phyloP scores from a whole-genome alignment of 2,113 vertebrate species.

The Paramisgurnus dabryanus region DNA sequence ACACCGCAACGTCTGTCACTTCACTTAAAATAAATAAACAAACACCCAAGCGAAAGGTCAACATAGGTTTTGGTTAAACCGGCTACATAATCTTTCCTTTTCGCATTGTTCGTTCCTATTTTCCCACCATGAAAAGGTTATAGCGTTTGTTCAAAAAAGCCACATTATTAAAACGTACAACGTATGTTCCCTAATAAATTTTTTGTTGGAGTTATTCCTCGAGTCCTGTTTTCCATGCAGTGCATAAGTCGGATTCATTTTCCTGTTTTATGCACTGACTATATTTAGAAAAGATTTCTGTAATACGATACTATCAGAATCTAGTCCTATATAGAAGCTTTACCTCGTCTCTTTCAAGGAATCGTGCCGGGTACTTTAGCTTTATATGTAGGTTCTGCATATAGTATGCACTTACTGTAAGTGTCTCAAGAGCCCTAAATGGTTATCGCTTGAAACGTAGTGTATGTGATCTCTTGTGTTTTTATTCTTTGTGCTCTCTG shows the following conservation, averaged over 20 bases:
- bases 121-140: conserved; percentile 25
- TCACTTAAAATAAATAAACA: conserved; percentile 73
- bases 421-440: background rate
- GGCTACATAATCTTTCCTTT: conserved; percentile 51
- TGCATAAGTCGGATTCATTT: background rate
- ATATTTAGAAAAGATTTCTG: conserved; percentile 14
- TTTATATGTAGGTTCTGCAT: background rate
- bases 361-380: background rate
- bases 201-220: conserved; percentile 17
- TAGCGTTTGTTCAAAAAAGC: conserved; percentile 30
- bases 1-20: conserved; percentile 71
- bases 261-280: conserved; percentile 2
- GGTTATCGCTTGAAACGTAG: background rate
- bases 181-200: conserved; percentile 30
- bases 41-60: conserved; percentile 76
- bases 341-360: background rate
- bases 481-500: too few species aligned
- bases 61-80: conserved; percentile 63
- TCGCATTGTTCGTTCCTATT: conserved; percentile 51
- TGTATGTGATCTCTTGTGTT: too few species aligned
- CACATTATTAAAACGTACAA: conserved; percentile 26
- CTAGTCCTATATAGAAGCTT: background rate
- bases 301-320: conserved; percentile 6
- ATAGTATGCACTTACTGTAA: background rate
- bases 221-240: conserved; percentile 23